Evolutionary conservation across 1,140 invertebrate species (phyloP).

Genomic region (Drosophila gunungcola): DNA sequence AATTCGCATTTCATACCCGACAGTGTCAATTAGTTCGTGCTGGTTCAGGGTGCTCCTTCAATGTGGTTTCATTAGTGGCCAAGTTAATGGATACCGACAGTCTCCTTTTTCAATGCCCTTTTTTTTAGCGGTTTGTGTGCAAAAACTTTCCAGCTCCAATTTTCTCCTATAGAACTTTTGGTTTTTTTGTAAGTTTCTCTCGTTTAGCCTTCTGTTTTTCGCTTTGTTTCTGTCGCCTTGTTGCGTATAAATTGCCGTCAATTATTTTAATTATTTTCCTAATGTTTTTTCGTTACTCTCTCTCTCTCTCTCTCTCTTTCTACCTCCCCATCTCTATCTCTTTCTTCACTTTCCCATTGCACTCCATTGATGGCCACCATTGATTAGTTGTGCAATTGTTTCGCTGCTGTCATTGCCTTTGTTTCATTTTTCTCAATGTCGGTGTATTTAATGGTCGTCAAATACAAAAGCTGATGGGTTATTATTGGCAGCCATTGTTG

Average conservation of each 20-base stretch:
- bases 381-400: constrained; percentile 74
- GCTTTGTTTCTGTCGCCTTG: constrained; percentile 44
- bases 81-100: constrained; percentile 58
- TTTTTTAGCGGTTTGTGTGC: constrained; percentile 57
- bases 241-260: constrained; percentile 78
- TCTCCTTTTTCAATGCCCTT: constrained; percentile 4
- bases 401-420: constrained; percentile 39
- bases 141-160: constrained; percentile 68
- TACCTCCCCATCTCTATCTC: not conserved
- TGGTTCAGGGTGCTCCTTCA: constrained; percentile 49
- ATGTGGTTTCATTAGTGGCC: constrained; percentile 74
- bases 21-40: constrained; percentile 49
- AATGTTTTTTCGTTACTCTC: constrained; percentile 36
- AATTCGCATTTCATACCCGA: constrained; percentile 17
- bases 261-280: constrained; percentile 78
- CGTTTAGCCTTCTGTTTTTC: constrained; percentile 16
- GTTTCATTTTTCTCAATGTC: constrained; percentile 11
- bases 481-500: constrained; percentile 34
- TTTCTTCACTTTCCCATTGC: constrained; percentile 8
- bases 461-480: constrained; percentile 36
- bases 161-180: constrained; percentile 62
- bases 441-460: constrained; percentile 44
- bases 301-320: constrained; percentile 1
- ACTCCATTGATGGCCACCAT: constrained; percentile 60
- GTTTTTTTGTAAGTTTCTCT: constrained; percentile 26